These are phyloP conservation scores for Troglohyphantes excavatus DNA, from an alignment of 2,888 invertebrate genomes.

Conservation along the genomic window DNA sequence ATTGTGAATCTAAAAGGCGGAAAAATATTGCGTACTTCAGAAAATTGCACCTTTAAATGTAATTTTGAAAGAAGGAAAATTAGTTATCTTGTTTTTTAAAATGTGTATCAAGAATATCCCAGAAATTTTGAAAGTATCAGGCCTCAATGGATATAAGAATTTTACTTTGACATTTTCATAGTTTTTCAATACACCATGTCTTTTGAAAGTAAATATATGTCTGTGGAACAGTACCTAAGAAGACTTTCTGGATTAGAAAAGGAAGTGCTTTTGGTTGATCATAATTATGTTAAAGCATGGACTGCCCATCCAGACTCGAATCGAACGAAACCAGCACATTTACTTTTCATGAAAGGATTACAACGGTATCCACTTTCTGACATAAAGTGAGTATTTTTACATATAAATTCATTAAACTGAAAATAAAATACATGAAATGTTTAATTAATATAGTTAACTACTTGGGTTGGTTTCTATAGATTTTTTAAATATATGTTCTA, in stretches of 20 bases:
- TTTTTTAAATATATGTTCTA: not conserved
- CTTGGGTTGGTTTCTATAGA: not conserved
- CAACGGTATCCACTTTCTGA: constrained; percentile 64
- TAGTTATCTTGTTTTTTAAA: too few species aligned
- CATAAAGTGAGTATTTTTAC: constrained; percentile 29
- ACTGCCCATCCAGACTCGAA: constrained; percentile 87
- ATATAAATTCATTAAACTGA: not conserved
- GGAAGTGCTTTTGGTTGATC: constrained; percentile 85
- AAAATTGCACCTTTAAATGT: too few species aligned
- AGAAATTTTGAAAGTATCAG: too few species aligned
- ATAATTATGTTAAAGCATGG: constrained; percentile 89
- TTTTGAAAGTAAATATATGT: constrained; percentile 46
- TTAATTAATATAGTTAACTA: not conserved
- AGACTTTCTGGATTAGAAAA: constrained; percentile 78
- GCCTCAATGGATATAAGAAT: too few species aligned
- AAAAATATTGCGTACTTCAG: too few species aligned
- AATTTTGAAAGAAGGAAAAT: too few species aligned
- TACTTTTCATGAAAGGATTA: constrained; percentile 82
- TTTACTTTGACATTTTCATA: not conserved
- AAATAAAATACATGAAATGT: not conserved
- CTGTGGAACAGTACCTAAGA: constrained; percentile 75
- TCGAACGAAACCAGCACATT: constrained; percentile 84
- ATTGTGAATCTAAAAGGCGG: too few species aligned
- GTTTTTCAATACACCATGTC: constrained; percentile 27
- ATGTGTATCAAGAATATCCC: too few species aligned